Evolutionary conservation across 2,888 invertebrate genomes (phyloP), one percentile per base, ranked within the genome.

Genomic region (Lacanobia wlatinum): DNA sequence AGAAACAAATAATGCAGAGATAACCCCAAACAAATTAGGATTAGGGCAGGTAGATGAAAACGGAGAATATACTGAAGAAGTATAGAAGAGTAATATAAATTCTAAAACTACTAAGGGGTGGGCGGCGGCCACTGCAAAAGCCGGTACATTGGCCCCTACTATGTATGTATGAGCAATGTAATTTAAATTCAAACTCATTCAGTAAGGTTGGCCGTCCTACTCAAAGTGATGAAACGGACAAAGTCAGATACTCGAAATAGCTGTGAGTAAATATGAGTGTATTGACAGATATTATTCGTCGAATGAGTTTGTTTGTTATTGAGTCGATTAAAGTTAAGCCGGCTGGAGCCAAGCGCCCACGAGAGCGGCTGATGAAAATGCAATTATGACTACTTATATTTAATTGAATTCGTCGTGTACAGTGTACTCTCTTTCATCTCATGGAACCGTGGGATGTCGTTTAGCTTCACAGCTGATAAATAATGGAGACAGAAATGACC

Each of bases 111-210:
- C 0, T 14, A 53, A n/a, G 23, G 73, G 72, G 73, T 84, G 76
- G 58, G 81, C 71, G 67, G 56, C 38, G 43, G 61, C 66, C 43
- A 68, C 68, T 68, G 62, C 70, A 73, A 75, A 75, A 76, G 66
- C 34, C 67, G 28, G 72, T 79, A 69, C 73, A 71, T 76, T 70
- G 71, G 64, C 75, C 75, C 70, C 66, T 66, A 70, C 73, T 76
- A 56, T 68, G 65, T 75, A 84, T 81, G 78, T 56, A 76, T 76
- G 58, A 78, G 72, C 76, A 70, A 76, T 56, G 59, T 68, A 67
- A 83, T 85, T 77, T 80, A 76, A 76, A 84, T 86, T 72, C 82
- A 79, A 81, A 86, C 79, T 85, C 78, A 84, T 86, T 83, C 79
- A 76, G 58, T 60, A 59, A 84, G 73, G 73, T 48, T 28, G 60